A percentile compares a stretch with the other conserved stretches of the same genome.
phyloP scores from a whole-genome alignment of 1,140 invertebrate genomes.

The Onthophagus taurus region DNA sequence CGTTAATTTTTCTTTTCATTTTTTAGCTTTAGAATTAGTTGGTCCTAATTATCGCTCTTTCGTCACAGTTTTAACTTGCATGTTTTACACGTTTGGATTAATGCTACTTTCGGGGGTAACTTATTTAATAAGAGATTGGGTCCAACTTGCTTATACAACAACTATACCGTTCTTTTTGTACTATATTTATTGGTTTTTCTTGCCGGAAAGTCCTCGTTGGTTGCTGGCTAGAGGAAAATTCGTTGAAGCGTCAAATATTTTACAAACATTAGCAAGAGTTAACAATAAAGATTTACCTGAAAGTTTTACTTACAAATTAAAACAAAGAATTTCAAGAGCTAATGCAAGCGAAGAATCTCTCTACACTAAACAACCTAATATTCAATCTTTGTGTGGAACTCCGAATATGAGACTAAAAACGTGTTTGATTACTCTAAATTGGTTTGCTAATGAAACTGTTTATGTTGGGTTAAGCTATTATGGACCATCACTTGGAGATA shows the following conservation, averaged over 20 bases:
- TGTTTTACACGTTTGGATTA: slow-evolving; percentile 79
- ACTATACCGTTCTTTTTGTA: slow-evolving; percentile 77
- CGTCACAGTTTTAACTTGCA: slow-evolving; percentile 81
- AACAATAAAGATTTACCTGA: slow-evolving; percentile 68
- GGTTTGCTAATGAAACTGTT: slow-evolving; percentile 68
- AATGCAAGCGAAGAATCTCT: slow-evolving; percentile 51
- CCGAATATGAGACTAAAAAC: slow-evolving; percentile 78
- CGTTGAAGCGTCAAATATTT: slow-evolving; percentile 66
- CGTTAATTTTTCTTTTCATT: slow-evolving; percentile 15
- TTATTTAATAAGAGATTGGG: slow-evolving; percentile 76
- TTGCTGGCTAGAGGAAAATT: slow-evolving; percentile 67
- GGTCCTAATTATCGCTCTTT: slow-evolving; percentile 84
- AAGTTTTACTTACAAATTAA: slow-evolving; percentile 60
- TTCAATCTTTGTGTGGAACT: slow-evolving; percentile 64
- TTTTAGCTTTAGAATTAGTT: slow-evolving; percentile 77
- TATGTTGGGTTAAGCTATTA: slow-evolving; percentile 83
- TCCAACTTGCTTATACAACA: slow-evolving; percentile 63
- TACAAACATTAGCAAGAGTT: slow-evolving; percentile 63
- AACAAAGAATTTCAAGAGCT: slow-evolving; percentile 57
- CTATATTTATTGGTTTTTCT: slow-evolving; percentile 73
- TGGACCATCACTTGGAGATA: slow-evolving; percentile 70
- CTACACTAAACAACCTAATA: slow-evolving; percentile 50
- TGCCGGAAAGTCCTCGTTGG: slow-evolving; percentile 82
- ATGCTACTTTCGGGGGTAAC: slow-evolving; percentile 72
- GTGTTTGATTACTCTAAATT: slow-evolving; percentile 55